A percentile compares a stretch with the other conserved stretches of the same genome.
These are phyloP conservation scores for Aplysia californica DNA, from an alignment of 1,140 invertebrate genomes.

Conservation along the genomic window DNA sequence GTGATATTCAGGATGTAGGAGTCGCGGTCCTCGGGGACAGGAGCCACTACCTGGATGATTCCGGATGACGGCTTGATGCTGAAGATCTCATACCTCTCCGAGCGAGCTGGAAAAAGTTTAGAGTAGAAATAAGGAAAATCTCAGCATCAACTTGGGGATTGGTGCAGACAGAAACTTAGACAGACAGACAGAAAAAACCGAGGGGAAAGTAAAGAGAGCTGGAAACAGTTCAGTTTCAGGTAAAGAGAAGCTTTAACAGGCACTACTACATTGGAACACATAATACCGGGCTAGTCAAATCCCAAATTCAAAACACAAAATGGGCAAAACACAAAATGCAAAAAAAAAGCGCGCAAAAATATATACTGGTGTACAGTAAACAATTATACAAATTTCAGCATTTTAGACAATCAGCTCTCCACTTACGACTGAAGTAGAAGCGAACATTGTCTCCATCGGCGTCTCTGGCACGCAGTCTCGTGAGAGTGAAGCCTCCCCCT, in stretches of 20 bases:
- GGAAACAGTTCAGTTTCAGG: too few relatives aligned
- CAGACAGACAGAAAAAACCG: too few relatives aligned
- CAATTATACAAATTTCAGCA: too few relatives aligned
- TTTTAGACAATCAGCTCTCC: background rate
- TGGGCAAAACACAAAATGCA: too few relatives aligned
- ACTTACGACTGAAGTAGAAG: slow-evolving; percentile 57
- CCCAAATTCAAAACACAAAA: too few relatives aligned
- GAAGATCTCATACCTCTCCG: slow-evolving; percentile 34
- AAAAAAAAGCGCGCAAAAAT: too few relatives aligned
- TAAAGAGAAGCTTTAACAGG: too few relatives aligned
- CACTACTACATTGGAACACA: too few relatives aligned
- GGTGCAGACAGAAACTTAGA: background rate
- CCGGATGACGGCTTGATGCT: slow-evolving; percentile 49
- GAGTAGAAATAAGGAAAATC: background rate
- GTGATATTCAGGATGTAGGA: slow-evolving; percentile 46
- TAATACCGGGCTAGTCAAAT: too few relatives aligned
- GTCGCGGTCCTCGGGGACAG: slow-evolving; percentile 36
- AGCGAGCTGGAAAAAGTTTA: background rate
- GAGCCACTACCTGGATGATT: slow-evolving; percentile 38
- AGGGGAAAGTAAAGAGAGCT: too few relatives aligned
- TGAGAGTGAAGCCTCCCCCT: slow-evolving; percentile 88
- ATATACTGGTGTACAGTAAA: too few relatives aligned
- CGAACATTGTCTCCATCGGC: slow-evolving; percentile 78
- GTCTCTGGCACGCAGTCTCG: slow-evolving; percentile 91
- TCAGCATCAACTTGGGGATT: background rate